These are phyloP conservation scores for Barnardius zonarius DNA, from an alignment of 2,113 vertebrate species.

Conservation along the genomic window DNA sequence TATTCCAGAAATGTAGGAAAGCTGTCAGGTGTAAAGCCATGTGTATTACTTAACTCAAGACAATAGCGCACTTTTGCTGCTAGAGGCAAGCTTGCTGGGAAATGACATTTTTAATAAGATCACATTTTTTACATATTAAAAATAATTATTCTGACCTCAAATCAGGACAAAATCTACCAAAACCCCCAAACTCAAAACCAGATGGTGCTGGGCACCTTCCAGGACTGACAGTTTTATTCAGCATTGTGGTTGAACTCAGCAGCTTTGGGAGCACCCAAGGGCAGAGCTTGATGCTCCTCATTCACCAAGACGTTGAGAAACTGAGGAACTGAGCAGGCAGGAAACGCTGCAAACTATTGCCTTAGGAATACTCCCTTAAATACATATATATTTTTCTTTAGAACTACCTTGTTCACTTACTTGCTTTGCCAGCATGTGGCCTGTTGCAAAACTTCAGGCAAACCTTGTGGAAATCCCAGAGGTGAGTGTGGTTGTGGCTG, in stretches of 20 bases:
- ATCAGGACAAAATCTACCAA: neutral
- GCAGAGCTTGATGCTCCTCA: neutral
- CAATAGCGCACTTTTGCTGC: neutral
- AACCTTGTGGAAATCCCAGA: too few relatives aligned
- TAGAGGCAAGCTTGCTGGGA: neutral
- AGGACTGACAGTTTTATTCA: neutral
- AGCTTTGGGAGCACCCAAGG: neutral
- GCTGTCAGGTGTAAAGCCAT: neutral
- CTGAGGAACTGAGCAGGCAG: neutral
- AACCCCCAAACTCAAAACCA: neutral
- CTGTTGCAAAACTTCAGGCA: neutral
- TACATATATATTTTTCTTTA: rapidly evolving
- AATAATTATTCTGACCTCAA: neutral
- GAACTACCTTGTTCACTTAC: neutral
- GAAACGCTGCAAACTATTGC: neutral
- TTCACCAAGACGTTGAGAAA: neutral
- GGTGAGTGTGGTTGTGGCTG: rapidly evolving
- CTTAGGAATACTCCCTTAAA: neutral
- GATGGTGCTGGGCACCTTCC: neutral
- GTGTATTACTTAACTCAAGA: neutral
- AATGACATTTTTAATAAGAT: neutral
- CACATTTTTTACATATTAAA: neutral
- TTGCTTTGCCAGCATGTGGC: neutral
- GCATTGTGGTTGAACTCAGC: neutral
- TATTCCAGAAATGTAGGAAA: neutral